Base-by-base conservation (phyloP, 2,888 invertebrate species). In the Leuctra nigra region DNA sequence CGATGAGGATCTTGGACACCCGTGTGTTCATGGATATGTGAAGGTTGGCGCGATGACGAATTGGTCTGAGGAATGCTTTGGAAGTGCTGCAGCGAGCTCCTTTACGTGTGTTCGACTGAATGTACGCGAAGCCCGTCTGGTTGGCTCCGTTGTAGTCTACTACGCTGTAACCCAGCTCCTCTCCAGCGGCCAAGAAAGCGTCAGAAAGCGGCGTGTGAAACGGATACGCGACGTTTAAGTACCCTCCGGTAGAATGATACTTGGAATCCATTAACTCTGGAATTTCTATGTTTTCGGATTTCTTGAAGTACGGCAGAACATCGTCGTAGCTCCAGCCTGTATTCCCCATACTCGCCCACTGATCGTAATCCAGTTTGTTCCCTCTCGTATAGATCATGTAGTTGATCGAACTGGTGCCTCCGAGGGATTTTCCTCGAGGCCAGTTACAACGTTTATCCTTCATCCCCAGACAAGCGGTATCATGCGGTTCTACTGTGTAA, bases 331-430 rank as follows among this genome's bases (percentile, higher is more conserved):
- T n/a, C n/a, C n/a, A n/a, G n/a, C n/a, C n/a, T n/a, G n/a, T n/a
- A n/a, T n/a, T n/a, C n/a, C n/a, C n/a, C n/a, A n/a, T n/a, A n/a
- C n/a, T n/a, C n/a, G n/a, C n/a, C n/a, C n/a, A n/a, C n/a, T n/a
- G n/a, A n/a, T n/a, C n/a, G n/a, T n/a, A n/a, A 66, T 87, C 86
- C 2, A 66, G 65, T 3, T 77, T 75, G 68, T 81, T 81, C 0
- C 86, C 86, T 6, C 81, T 72, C 0, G 82, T 66, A 66, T 86
- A 82, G 0, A 84, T 56, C 83, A 86, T 82, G 13, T 74, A 80
- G 68, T 86, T 86, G 2, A 83, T 74, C 0, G 74, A 72, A 13
- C 82, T 81, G 1, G 77, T 74, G 0, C 87, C 87, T 0, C n/a
- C n/a, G n/a, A n/a, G n/a, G n/a, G n/a, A n/a, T n/a, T n/a, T n/a